phyloP scores from a whole-genome alignment of 2,797 vertebrate genomes.

The Xiphophorus birchmanni region DNA sequence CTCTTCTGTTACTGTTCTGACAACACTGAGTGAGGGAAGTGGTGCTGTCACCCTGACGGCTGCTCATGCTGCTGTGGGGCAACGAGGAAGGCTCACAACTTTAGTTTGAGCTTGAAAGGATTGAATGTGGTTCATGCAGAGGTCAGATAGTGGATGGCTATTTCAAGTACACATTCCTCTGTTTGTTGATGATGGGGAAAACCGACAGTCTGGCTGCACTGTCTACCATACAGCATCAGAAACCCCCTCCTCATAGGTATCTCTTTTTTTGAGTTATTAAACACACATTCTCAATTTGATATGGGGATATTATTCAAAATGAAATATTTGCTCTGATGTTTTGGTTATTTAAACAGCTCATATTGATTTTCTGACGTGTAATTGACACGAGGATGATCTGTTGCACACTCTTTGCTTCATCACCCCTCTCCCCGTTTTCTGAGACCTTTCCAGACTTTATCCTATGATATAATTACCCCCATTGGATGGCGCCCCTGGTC shows the following conservation, averaged over 20 bases:
- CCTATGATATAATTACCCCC: constrained; percentile 72
- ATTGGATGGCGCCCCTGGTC: constrained; percentile 66
- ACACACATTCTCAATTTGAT: background rate
- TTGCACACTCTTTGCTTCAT: constrained; percentile 15
- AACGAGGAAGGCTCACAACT: constrained; percentile 39
- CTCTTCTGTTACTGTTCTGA: background rate
- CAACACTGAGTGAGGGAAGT: constrained; percentile 11
- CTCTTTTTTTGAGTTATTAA: background rate
- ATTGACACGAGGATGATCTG: constrained; percentile 18
- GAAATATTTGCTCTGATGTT: background rate
- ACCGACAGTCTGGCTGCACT: constrained; percentile 24
- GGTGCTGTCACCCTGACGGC: constrained; percentile 34
- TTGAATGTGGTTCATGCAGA: constrained; percentile 44
- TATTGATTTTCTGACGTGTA: constrained; percentile 8
- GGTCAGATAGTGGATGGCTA: constrained; percentile 55
- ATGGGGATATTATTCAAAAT: background rate
- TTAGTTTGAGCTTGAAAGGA: constrained; percentile 36
- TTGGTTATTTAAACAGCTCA: background rate
- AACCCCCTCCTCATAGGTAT: background rate
- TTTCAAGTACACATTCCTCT: constrained; percentile 52
- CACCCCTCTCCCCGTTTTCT: constrained; percentile 12
- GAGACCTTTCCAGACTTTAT: constrained; percentile 42
- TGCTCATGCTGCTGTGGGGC: constrained; percentile 33
- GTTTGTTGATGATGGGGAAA: constrained; percentile 36
- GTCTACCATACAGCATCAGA: constrained; percentile 25